A percentile compares a stretch with the other conserved stretches of the same genome.
Conservation (phyloP, 2,797 vertebrate genomes). For the Argyrosomus regius region DNA sequence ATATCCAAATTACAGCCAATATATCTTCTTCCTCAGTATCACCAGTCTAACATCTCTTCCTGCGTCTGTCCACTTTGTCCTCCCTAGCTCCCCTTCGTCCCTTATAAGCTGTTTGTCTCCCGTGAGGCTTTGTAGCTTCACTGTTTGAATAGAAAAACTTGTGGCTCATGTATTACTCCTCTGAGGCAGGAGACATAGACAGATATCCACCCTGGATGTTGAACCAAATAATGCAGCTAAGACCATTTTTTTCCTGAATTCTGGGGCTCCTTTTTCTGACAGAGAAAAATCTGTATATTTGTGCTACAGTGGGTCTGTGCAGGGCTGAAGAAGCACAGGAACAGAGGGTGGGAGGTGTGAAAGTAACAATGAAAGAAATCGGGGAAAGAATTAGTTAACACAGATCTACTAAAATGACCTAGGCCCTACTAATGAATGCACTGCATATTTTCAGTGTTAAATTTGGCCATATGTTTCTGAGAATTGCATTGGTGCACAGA, state of each 20-base stretch:
- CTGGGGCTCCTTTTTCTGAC: background rate
- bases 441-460: background rate
- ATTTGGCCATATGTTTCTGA: background rate
- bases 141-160: constrained; percentile 9
- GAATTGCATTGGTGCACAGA: background rate
- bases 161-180: constrained; percentile 16
- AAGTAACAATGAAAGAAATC: no score
- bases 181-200: background rate
- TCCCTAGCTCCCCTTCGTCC: background rate
- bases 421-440: background rate
- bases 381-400: background rate
- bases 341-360: background rate
- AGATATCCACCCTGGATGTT: constrained; percentile 3
- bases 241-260: background rate
- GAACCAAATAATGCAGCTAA: constrained; percentile 18
- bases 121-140: constrained; percentile 2
- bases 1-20: background rate
- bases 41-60: background rate
- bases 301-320: background rate
- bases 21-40: background rate
- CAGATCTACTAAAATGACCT: background rate
- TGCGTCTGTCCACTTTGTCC: background rate
- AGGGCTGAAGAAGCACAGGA: background rate
- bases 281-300: constrained; percentile 4
- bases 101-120: constrained; percentile 11